Base-by-base conservation (phyloP, 2,797 vertebrate genomes). In the Karalla daura region DNA sequence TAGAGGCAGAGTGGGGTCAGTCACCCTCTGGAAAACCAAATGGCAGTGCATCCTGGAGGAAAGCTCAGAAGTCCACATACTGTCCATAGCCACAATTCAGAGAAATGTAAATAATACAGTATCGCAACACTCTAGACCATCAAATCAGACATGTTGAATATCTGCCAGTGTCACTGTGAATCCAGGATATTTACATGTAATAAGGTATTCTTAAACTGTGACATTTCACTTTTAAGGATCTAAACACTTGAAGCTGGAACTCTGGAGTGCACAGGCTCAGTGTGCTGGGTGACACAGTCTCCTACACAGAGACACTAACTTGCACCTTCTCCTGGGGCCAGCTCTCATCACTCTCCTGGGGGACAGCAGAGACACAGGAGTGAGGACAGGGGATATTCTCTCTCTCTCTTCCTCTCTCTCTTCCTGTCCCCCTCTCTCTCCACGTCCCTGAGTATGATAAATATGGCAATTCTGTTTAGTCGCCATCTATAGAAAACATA, bases 391-490 rank as follows among this genome's bases (percentile, higher is more conserved):
- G 65, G 53, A 73, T 70, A 78, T 64, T 80, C 64, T 61, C 69
- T 40, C 39, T 56, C 43, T 61, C 51, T 46, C n/a, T n/a, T n/a
- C 73, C 71, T 80, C 67, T 80, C 64, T 61, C 69, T 40, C 39
- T 56, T 39, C 58, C 51, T 46, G 66, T 40, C 33, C 52, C 46
- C 56, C 51, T 43, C 70, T 54, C 56, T 58, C 65, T 76, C 68
- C 75, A 76, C 82, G 84, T 89, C 61, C 71, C 72, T 86, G 89
- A 90, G 87, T 86, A 89, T 92, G 91, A 93, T 91, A 92, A 91
- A 93, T 93, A 92, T 89, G 85, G 89, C 91, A 92, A 92, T 93
- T 92, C 84, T 87, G 79, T 91, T 91, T 86, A 85, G 88, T 88
- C 72, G 80, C 87, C 87, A 83, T 92, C 87, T 91, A 87, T 91